phyloP scores from a whole-genome alignment of 2,797 vertebrate species.

The Eleutherodactylus coqui region DNA sequence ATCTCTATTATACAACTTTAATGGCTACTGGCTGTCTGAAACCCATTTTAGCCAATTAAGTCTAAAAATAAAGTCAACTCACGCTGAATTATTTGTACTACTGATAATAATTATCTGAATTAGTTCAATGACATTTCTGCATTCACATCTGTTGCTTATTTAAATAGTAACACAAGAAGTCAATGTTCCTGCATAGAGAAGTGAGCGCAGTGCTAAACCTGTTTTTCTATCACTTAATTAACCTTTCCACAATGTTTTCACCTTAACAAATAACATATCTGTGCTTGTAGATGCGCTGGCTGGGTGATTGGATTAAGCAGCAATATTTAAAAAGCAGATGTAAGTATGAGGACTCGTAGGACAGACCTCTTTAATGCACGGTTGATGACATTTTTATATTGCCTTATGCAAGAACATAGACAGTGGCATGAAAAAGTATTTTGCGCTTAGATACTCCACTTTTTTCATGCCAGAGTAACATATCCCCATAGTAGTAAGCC shows the following conservation, averaged over 20 bases:
- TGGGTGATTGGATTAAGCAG: no score
- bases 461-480: no score
- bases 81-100: conserved; percentile 29
- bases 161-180: conserved; percentile 6
- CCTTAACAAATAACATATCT: background rate
- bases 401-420: no score
- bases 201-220: background rate
- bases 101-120: conserved; percentile 34
- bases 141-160: conserved; percentile 8
- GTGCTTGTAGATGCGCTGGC: background rate
- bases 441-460: no score
- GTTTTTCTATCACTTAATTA: background rate
- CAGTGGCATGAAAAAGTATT: no score
- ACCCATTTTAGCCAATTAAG: conserved; percentile 23
- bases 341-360: no score
- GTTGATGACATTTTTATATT: no score
- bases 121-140: conserved; percentile 19
- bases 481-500: no score
- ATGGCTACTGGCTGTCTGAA: background rate
- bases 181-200: background rate
- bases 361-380: no score
- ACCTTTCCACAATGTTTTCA: background rate
- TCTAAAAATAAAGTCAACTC: conserved; percentile 31
- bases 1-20: conserved; percentile 25
- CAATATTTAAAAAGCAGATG: no score